A percentile compares a stretch with the other conserved stretches of the same genome.
These are phyloP conservation scores for Enteromius argenteus DNA, from an alignment of 2,797 vertebrate genomes.

Conservation along the genomic window DNA sequence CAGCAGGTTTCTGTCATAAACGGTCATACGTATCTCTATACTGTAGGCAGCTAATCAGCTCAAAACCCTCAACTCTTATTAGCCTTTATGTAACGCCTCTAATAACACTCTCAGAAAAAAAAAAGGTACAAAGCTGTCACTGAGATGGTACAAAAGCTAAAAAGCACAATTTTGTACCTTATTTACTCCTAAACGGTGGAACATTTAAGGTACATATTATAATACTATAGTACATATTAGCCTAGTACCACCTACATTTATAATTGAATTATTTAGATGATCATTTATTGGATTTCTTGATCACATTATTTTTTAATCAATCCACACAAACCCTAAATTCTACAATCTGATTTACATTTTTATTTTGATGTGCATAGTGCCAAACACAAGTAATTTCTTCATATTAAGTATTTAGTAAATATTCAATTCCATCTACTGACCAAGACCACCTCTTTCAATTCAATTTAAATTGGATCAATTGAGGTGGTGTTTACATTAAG, in stretches of 20 bases:
- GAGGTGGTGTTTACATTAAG: neutral
- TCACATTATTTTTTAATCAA: neutral
- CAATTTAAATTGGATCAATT: neutral
- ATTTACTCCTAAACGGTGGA: neutral
- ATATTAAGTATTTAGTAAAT: neutral
- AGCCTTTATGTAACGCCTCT: neutral
- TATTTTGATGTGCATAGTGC: neutral
- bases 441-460: neutral
- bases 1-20: constrained; percentile 26
- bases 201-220: neutral
- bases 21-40: neutral
- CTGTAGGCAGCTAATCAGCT: constrained; percentile 7
- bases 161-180: neutral
- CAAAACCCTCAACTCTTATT: neutral
- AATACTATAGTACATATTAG: no score
- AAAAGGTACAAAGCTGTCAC: neutral
- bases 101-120: neutral
- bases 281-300: neutral
- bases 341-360: neutral
- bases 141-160: neutral
- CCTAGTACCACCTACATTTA: neutral
- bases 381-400: neutral
- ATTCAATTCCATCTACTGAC: neutral
- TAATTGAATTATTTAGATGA: neutral
- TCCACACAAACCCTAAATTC: neutral